Base-by-base conservation (phyloP, 2,888 invertebrate species). In the Muschampia plurimacula region DNA sequence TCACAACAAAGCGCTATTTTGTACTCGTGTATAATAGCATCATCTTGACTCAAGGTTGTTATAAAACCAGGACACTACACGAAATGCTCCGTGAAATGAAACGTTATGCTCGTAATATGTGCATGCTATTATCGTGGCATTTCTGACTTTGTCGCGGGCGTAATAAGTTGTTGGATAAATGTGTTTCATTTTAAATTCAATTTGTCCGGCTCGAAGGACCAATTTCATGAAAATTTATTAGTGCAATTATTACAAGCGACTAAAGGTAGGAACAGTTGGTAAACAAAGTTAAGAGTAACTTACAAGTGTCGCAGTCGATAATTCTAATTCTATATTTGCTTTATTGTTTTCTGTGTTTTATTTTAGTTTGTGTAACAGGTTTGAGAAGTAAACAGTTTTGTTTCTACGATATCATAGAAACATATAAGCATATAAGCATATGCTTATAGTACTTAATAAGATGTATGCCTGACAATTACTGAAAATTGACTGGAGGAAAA, bases 71-170 rank as follows among this genome's bases (percentile, higher is more conserved):
- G 13, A 59, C 32, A 59, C 32, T 12, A 59, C 32, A 59, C 32
- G 57, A 59, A 59, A 59, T 13, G 57, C 57, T 59, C 57, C 57
- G 57, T 59, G 57, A 59, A 59, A 59, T 59, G 32, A 32, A 59
- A 59, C 57, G 57, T 59, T 59, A 59, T 32, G 57, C 12, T 52
- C 15, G 15, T 52, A 52, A 52, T 52, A 52, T 52, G 52, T 52
- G 52, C 52, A 52, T 52, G 57, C 32, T 59, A 28, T 59, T 28
- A 22, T 59, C 32, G 22, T 59, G 28, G 22, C 57, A 28, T 12
- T 59, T 28, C 12, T 15, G 57, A 59, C 32, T 22, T 5, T 59
- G 57, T 28, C 52, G 57, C 55, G n/a, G 15, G 12, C 15, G 6
- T 6, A 55, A 57, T 28, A 28, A 10, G 3, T 59, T 12, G 28